Conservation (phyloP, 2,113 vertebrate species). For the Eudorcas thomsonii region DNA sequence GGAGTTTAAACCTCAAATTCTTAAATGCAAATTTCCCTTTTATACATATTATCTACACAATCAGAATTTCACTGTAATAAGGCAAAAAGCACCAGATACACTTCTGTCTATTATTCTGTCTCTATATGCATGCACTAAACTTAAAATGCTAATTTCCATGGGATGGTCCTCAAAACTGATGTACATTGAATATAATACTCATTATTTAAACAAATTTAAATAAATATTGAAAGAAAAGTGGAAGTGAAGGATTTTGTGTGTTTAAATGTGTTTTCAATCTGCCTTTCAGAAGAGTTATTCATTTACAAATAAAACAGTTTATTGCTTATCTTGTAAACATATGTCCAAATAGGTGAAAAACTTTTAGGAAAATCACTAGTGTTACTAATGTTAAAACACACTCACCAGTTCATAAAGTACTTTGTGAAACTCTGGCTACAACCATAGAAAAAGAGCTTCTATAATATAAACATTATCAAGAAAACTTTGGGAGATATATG, state of each 20-base stretch:
- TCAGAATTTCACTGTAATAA: conserved; percentile 27
- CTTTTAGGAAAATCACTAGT: background rate
- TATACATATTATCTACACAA: conserved; percentile 10
- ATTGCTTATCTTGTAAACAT: background rate
- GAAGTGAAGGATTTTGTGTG: background rate
- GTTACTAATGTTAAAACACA: background rate
- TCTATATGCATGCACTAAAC: background rate
- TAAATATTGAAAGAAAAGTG: background rate
- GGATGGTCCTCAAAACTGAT: background rate
- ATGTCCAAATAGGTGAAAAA: background rate
- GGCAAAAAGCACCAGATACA: background rate
- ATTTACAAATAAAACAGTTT: conserved; percentile 33
- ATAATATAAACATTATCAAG: background rate
- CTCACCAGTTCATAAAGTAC: background rate
- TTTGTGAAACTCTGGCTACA: background rate
- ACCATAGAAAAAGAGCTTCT: background rate
- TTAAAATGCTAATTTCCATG: conserved; percentile 25
- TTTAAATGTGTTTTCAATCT: background rate
- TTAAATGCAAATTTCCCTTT: conserved; percentile 1
- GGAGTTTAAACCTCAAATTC: background rate
- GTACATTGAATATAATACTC: background rate
- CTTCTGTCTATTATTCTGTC: background rate
- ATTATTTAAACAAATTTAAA: background rate
- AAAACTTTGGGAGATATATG: background rate
- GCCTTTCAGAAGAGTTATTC: background rate